These are phyloP conservation scores for Liposcelis brunnea DNA, from an alignment of 2,888 invertebrate species.

Conservation along the genomic window DNA sequence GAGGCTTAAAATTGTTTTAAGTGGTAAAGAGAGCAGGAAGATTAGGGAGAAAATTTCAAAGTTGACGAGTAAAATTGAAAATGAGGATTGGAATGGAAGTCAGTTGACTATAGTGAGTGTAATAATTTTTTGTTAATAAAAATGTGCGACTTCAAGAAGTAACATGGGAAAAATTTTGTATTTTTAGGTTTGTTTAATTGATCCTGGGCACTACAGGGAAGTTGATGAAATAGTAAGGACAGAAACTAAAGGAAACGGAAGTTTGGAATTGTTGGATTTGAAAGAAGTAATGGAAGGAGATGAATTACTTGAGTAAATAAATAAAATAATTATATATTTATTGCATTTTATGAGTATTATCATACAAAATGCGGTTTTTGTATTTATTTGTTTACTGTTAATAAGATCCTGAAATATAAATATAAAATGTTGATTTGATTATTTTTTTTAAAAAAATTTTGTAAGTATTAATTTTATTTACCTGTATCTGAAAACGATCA, in stretches of 20 bases:
- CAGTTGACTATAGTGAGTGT: slow-evolving; percentile 62
- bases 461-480: background rate
- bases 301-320: slow-evolving; percentile 42
- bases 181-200: slow-evolving; percentile 33
- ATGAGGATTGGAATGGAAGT: slow-evolving; percentile 71
- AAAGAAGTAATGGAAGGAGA: slow-evolving; percentile 85
- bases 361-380: background rate
- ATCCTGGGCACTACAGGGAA: slow-evolving; percentile 57
- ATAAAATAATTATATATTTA: slow-evolving; percentile 21
- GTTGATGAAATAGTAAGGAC: slow-evolving; percentile 72
- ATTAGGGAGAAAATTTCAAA: slow-evolving; percentile 64
- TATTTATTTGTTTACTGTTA: background rate
- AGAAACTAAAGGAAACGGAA: slow-evolving; percentile 75
- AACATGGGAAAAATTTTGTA: slow-evolving; percentile 6
- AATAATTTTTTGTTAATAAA: background rate
- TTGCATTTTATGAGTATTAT: background rate
- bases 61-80: slow-evolving; percentile 59
- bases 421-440: background rate
- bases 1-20: slow-evolving; percentile 64
- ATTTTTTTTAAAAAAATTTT: background rate
- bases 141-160: background rate
- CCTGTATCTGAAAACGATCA: too few relatives aligned
- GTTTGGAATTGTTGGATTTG: slow-evolving; percentile 74
- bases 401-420: background rate
- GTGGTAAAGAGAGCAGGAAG: slow-evolving; percentile 69